Base-by-base conservation (phyloP, 2,888 invertebrate genomes). In the Linyphia triangularis region DNA sequence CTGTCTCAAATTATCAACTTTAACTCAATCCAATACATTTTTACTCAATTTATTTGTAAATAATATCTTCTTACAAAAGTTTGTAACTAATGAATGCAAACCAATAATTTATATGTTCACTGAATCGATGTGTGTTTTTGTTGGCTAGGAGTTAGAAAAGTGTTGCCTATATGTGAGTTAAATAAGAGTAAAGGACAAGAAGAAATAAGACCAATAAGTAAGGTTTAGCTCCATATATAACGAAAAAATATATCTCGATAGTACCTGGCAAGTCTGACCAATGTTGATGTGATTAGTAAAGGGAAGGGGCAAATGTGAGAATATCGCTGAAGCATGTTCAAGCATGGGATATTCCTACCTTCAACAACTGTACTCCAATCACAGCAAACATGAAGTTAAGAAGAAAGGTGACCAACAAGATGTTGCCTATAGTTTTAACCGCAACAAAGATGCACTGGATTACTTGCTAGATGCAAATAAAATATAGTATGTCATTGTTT, bases 361-460 rank as follows among this genome's bases (percentile, higher is more conserved):
- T 99, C 95, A 99, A 99, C 94, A 99, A 96, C 95, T 99, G 99
- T 93, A 99, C 99, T 95, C 99, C 99, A 95, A 99, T 99, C 93
- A 99, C 99, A 93, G 99, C 99, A 94, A 99, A 99, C 98, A 99
- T 99, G 96, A 99, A 99, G 95, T 99, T 97, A 93, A 99, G 97
- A 94, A 99, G 97, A 94, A 98, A 98, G 93, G 99, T 99, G 94
- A 99, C 99, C 95, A 99, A 95, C 95, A 99, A 97, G 95, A 99
- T 99, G 96, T 99, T 99, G 94, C 99, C 99, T 73, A 91, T 91
- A 51, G 91, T 94, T 90, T 93, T 93, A 69, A 94, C 93, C 26
- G 94, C 94, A 51, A 94, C 94, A 89, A 94, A 94, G 89, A 94
- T 99, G 95, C 99, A 99, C 95, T 99, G 99, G 94, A 99, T 99